Percentiles rank a stretch among this genome's conserved stretches.
Conservation (phyloP, 2,113 vertebrate genomes). For the Xiphorhynchus elegans region DNA sequence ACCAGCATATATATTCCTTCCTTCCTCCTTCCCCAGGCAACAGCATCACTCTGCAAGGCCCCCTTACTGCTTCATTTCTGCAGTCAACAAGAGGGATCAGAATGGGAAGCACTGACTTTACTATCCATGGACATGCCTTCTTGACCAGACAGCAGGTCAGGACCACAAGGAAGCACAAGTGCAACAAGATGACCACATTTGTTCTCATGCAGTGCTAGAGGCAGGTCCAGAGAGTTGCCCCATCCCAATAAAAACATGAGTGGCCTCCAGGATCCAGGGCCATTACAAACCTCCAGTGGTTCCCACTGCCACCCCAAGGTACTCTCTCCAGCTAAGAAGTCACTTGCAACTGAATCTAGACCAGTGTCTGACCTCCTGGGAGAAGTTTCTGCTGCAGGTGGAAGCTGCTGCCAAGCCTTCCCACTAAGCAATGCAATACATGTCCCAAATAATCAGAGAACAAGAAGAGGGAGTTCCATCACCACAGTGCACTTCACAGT, state of each 20-base stretch:
- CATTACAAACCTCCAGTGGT: neutral
- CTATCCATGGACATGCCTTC: neutral
- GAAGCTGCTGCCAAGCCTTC: neutral
- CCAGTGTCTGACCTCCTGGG: neutral
- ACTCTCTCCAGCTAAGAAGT: neutral
- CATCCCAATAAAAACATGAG: neutral
- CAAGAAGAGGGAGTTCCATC: neutral
- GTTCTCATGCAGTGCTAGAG: neutral
- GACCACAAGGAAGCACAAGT: neutral
- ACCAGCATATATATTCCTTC: neutral
- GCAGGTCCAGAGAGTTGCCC: neutral
- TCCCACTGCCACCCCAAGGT: neutral
- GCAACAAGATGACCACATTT: neutral
- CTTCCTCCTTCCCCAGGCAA: neutral
- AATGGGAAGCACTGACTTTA: neutral
- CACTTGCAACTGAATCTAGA: neutral
- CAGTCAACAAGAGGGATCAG: neutral
- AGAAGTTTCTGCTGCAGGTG: conserved; percentile 10
- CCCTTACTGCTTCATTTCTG: neutral
- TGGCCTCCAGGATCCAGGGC: neutral
- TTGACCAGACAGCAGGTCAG: neutral
- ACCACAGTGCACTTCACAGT: neutral
- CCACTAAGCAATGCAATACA: neutral
- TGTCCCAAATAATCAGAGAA: neutral
- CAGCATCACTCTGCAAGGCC: neutral